Conservation (phyloP, 2,888 invertebrate species). For the Heliconius hortense region DNA sequence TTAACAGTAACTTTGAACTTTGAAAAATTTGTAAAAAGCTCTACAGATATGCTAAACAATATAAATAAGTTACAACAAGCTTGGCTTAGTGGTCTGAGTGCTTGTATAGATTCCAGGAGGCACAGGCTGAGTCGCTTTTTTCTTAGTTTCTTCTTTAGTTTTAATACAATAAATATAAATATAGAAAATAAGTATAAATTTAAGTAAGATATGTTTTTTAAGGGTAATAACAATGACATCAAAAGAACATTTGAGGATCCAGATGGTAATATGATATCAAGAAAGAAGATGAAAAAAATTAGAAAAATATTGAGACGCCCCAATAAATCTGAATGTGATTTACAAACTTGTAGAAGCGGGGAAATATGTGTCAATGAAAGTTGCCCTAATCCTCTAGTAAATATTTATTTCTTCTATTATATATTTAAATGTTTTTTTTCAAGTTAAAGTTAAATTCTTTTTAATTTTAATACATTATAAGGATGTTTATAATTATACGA, state of each 20-base stretch:
- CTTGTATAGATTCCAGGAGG: neutral
- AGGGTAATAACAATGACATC: conserved; percentile 58
- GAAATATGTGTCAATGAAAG: conserved; percentile 82
- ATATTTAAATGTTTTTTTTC: neutral
- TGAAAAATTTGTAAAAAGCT: neutral
- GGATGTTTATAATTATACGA: neutral
- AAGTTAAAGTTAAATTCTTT: neutral
- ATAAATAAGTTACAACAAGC: neutral
- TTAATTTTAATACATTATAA: neutral
- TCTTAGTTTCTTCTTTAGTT: neutral
- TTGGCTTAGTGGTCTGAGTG: neutral
- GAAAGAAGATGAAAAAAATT: conserved; percentile 93
- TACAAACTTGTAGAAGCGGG: conserved; percentile 79
- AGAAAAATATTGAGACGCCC: conserved; percentile 88
- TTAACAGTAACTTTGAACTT: neutral
- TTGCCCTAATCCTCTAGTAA: conserved; percentile 91
- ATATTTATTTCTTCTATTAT: conserved; percentile 42
- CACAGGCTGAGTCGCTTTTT: neutral
- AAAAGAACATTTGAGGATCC: conserved; percentile 85
- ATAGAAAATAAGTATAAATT: neutral
- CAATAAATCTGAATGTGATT: conserved; percentile 76
- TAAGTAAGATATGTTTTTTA: neutral
- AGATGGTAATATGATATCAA: conserved; percentile 87
- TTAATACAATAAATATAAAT: neutral
- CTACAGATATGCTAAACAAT: neutral